Evolutionary conservation across 2,113 vertebrate species (phyloP).

Genomic region (Mobula hypostoma): DNA sequence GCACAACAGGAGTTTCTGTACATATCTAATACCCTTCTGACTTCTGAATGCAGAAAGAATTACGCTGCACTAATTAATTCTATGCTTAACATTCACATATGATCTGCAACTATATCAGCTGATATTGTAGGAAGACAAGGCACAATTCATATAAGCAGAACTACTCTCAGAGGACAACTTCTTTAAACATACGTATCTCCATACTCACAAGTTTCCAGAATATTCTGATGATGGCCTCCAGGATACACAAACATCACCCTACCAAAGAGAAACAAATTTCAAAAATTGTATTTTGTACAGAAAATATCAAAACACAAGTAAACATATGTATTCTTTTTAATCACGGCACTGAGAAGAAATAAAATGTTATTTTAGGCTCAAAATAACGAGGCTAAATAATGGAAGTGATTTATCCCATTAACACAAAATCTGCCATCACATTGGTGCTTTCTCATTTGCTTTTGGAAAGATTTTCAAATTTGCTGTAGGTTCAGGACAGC

Average conservation of each 20-base stretch:
- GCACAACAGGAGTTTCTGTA: neutral
- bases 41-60: neutral
- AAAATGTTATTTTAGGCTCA: neutral
- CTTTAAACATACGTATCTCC: neutral
- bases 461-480: neutral
- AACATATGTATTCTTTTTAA: neutral
- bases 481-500: neutral
- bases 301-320: neutral
- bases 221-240: constrained; percentile 88
- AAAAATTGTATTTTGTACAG: neutral
- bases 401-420: neutral
- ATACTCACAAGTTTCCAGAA: constrained; percentile 78
- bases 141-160: neutral
- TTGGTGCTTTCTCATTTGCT: neutral
- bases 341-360: too few relatives aligned
- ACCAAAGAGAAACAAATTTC: constrained; percentile 43
- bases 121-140: neutral
- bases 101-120: neutral
- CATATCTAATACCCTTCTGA: neutral
- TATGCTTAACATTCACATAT: neutral
- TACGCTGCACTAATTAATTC: neutral
- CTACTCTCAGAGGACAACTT: neutral
- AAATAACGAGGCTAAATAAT: neutral
- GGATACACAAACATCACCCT: constrained; percentile 74
- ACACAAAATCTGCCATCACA: neutral